These are phyloP conservation scores for Tapirus terrestris DNA, from an alignment of 2,113 vertebrate species.

Conservation along the genomic window DNA sequence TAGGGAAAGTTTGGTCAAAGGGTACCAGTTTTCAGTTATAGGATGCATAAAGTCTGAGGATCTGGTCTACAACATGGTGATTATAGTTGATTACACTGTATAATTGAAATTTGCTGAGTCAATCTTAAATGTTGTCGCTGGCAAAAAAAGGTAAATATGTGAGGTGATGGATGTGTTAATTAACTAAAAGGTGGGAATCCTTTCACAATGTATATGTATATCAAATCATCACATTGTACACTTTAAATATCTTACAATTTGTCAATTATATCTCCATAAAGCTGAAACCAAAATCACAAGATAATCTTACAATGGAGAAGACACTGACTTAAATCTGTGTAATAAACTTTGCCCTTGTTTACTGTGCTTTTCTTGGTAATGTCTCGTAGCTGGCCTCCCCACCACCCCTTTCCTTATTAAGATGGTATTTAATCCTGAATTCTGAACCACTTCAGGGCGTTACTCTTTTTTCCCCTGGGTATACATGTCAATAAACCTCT, in stretches of 20 bases:
- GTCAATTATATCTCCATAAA: not conserved
- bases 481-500: not conserved
- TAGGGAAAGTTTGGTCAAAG: not conserved
- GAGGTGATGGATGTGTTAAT: not conserved
- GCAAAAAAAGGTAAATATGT: not conserved
- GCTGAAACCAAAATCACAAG: not conserved
- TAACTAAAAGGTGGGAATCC: not conserved
- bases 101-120: not conserved
- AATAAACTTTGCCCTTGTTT: not conserved
- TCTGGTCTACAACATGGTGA: not conserved
- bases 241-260: not conserved
- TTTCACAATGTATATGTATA: too few species aligned
- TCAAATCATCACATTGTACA: not conserved
- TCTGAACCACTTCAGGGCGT: not conserved
- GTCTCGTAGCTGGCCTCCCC: not conserved
- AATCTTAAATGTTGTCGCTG: not conserved
- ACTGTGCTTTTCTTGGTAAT: not conserved
- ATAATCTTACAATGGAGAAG: not conserved
- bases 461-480: not conserved
- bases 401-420: not conserved
- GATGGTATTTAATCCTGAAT: not conserved
- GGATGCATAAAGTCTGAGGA: not conserved
- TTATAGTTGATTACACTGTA: not conserved
- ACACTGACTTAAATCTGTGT: not conserved
- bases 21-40: not conserved